Evolutionary conservation across 2,797 vertebrate species (phyloP).

Genomic region (Myotis planiceps): DNA sequence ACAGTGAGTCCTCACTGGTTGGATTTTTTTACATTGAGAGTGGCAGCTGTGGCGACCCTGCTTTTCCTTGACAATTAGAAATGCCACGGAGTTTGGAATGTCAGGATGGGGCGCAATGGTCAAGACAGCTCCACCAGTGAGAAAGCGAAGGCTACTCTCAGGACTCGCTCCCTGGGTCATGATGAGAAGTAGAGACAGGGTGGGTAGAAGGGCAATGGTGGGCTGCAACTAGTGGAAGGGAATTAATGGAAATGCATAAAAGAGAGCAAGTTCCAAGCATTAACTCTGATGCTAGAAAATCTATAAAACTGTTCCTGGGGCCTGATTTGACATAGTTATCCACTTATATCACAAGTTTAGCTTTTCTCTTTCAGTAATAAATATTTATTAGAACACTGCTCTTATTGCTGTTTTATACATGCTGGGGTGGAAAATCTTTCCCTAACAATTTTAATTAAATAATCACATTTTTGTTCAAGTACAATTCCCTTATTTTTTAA

Average conservation of each 20-base stretch:
- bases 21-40: not conserved
- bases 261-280: not conserved
- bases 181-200: not conserved
- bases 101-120: not conserved
- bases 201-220: not conserved
- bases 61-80: not conserved
- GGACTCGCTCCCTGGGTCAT: not conserved
- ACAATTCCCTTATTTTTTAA: not conserved
- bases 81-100: not conserved
- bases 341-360: not conserved
- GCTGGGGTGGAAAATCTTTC: not conserved
- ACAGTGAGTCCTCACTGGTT: not conserved
- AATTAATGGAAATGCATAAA: not conserved
- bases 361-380: not conserved
- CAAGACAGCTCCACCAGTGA: not conserved
- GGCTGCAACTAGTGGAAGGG: not conserved
- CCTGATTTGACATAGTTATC: not conserved
- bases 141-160: not conserved
- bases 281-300: not conserved
- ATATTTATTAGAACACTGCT: not conserved
- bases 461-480: not conserved
- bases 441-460: slow-evolving; percentile 4
- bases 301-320: not conserved
- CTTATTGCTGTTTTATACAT: not conserved
- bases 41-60: not conserved